These are phyloP conservation scores for Brassicogethes aeneus DNA, from an alignment of 2,888 invertebrate genomes.

Conservation along the genomic window DNA sequence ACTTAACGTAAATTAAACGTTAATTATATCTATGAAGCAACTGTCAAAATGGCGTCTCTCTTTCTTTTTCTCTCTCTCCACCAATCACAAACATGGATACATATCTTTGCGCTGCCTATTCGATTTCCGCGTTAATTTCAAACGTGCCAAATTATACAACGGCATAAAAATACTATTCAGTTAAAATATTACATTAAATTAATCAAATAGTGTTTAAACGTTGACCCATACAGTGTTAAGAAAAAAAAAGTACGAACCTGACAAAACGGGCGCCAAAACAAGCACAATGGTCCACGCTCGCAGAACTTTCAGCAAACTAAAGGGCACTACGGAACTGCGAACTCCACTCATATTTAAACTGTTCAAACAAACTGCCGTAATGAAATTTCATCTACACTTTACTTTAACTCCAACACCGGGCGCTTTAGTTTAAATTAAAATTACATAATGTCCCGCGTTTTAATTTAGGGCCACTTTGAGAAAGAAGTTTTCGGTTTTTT, in stretches of 20 bases:
- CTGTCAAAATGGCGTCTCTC: too few species aligned
- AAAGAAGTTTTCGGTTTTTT: too few species aligned
- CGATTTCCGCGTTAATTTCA: too few species aligned
- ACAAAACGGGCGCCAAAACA: slow-evolving; percentile 19
- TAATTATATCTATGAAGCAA: too few species aligned
- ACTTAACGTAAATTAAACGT: too few species aligned
- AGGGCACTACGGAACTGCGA: slow-evolving; percentile 15
- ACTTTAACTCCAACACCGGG: slow-evolving; percentile 11
- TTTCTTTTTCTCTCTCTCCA: too few species aligned
- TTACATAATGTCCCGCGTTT: slow-evolving; percentile 1
- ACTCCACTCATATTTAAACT: slow-evolving; percentile 20
- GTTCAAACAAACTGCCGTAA: slow-evolving; percentile 14
- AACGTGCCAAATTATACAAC: too few species aligned
- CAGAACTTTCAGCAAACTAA: slow-evolving; percentile 21
- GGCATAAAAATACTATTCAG: too few species aligned
- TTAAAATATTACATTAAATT: too few species aligned
- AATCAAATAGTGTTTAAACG: too few species aligned
- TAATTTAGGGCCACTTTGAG: neutral
- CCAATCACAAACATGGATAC: too few species aligned
- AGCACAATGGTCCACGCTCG: slow-evolving; percentile 23
- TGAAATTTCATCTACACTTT: slow-evolving; percentile 17
- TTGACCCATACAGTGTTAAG: neutral
- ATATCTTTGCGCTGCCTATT: too few species aligned
- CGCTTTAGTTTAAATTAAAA: slow-evolving; percentile 1
- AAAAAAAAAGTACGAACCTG: slow-evolving; percentile 20